Evolutionary conservation across 2,888 invertebrate genomes (phyloP), one percentile per base, ranked within the genome.

Genomic region (Rhaphigaster nebulosa): DNA sequence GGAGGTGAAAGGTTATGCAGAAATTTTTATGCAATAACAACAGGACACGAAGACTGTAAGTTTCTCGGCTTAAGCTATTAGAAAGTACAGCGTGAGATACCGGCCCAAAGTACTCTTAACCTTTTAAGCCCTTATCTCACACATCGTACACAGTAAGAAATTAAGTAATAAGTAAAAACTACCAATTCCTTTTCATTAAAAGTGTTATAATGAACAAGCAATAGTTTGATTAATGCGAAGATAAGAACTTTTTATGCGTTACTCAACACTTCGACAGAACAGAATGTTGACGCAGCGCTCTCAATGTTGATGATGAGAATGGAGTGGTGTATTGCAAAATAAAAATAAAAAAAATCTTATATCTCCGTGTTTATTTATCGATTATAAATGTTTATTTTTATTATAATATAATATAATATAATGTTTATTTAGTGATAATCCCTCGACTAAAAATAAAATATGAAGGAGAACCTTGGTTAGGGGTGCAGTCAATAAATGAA

Each of bases 1-100:
- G 80, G 45, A 38, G 70, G 84, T 84, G 84, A 84, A 84, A 84
- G 84, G 84, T 84, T 84, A 84, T 84, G 84, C 84, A 84, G 84
- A 84, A 45, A 84, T 84, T 84, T 84, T 84, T 84, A 84, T 84
- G 84, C 84, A 84, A 84, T 45, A 45, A 41, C 12, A n/a, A 3
- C 84, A 84, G 45, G 45, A 84, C 84, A 84, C 84, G 84, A 84
- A 84, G 45, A 50, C 45, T 84, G 80, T 80, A 84, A 84, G 84
- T 84, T 45, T n/a, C 84, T 45, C 84, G 84, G 84, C 13, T 84
- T 84, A n/a, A 45, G 45, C 84, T 84, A 84, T 84, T 84, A 84
- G 84, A 84, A 84, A 84, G 84, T 84, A 18, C 84, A 45, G 84
- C 84, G 84, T 84, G 84, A 84, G 84, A 45, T 84, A 84, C 84